phyloP scores from a whole-genome alignment of 2,888 invertebrate genomes.

The Drosophila lutescens region DNA sequence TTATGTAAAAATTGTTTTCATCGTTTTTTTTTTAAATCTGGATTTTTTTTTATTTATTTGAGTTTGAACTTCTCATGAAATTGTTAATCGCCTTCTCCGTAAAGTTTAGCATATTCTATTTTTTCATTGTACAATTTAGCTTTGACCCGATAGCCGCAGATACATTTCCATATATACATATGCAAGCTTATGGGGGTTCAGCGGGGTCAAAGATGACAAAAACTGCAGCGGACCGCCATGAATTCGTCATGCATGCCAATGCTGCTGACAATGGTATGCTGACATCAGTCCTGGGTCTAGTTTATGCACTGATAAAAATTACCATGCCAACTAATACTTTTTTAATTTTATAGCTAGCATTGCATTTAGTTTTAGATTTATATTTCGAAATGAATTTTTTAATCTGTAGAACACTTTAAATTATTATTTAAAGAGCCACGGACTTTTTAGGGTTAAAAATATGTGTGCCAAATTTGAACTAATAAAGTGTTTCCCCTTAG shows the following conservation, averaged over 20 bases:
- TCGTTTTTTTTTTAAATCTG: background rate
- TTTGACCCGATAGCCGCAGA: constrained; percentile 5
- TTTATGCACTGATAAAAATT: background rate
- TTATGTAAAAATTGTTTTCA: background rate
- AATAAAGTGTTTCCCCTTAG: no score
- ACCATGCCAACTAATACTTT: no score
- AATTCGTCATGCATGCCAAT: constrained; percentile 61
- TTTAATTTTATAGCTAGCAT: no score
- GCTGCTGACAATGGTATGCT: constrained; percentile 12
- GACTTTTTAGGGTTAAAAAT: no score
- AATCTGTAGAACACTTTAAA: no score
- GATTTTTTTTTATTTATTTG: background rate
- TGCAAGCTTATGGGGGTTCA: constrained; percentile 9
- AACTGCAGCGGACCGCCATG: constrained; percentile 64
- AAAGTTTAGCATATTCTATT: background rate
- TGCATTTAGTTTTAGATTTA: no score
- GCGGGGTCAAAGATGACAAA: constrained; percentile 45
- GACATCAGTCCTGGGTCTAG: background rate
- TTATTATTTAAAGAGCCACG: no score
- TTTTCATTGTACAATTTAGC: constrained; percentile 13
- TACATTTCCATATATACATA: constrained; percentile 1
- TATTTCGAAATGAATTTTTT: no score
- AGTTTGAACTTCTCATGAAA: background rate
- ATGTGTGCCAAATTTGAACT: no score
- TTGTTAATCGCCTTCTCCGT: background rate